Base-by-base conservation (phyloP, 2,888 invertebrate genomes). In the Meteorus colon region DNA sequence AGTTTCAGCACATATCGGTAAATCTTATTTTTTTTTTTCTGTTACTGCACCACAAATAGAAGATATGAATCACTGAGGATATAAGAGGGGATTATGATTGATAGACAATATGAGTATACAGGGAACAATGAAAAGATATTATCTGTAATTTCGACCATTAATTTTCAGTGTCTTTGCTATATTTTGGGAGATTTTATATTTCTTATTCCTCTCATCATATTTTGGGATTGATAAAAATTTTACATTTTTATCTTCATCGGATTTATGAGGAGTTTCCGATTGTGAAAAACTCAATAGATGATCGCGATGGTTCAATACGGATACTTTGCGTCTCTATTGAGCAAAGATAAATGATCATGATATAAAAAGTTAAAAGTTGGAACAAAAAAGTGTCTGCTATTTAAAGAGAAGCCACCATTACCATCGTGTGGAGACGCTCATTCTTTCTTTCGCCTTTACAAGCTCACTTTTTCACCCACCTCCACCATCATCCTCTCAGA, bases 361-460 rank as follows among this genome's bases (percentile, higher is more conserved):
- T 14, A 71, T 71, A 62, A 60, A 62, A 62, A 60, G 19, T 60
- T 55, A 16, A 60, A 71, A 41, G 55, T 59, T 24, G 29, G 27
- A n/a, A 71, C n/a, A 59, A 41, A 71, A 71, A 71, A 71, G 59
- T 59, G 59, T 16, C 55, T 59, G 37, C 55, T 37, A 69, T 69
- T 69, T 59, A 27, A 12, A 69, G 59, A 12, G 48, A 55, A 51
- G 31, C 8, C 16, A 37, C 10, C 19, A n/a, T 55, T 14, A 34
- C 69, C 34, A 34, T 8, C 55, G 59, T 34, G 12, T n/a, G 48
- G 59, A 69, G 55, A 62, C 62, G 14, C 27, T 29, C 31, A 62
- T 62, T 29, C n/a, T 63, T 55, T 8, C 63, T 31, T 63, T 29
- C 0, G 16, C 24, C 8, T 24, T 62, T 4, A n/a, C 31, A 8